A percentile compares a stretch with the other conserved stretches of the same genome.
Evolutionary conservation across 2,888 invertebrate genomes (phyloP).

Genomic region (Dolomedes plantarius): DNA sequence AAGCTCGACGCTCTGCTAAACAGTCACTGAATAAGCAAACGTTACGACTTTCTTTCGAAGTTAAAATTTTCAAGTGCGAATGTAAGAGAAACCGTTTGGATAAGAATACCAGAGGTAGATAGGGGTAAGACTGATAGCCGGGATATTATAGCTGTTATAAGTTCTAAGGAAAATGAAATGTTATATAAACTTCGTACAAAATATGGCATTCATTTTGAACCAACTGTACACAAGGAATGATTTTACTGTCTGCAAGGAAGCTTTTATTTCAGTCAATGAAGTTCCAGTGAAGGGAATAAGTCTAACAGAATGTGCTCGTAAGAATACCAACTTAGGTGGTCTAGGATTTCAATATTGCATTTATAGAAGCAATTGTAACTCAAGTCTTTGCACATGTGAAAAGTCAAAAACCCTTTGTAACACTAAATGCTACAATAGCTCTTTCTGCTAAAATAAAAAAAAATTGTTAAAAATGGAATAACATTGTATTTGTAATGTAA

Average conservation of each 20-base stretch:
- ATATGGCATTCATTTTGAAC: conserved; percentile 10
- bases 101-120: conserved; percentile 10
- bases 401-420: conserved; percentile 15
- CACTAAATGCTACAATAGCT: conserved; percentile 4
- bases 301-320: conserved; percentile 17
- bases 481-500: neutral
- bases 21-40: conserved; percentile 6
- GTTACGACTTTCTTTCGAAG: neutral
- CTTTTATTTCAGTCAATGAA: conserved; percentile 11
- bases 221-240: neutral
- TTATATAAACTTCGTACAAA: conserved; percentile 6
- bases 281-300: conserved; percentile 3
- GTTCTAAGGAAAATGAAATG: conserved; percentile 15
- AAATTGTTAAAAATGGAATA: neutral
- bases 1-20: neutral
- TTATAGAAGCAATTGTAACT: conserved; percentile 21
- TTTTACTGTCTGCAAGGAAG: conserved; percentile 1
- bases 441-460: conserved; percentile 14
- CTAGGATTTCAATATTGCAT: conserved; percentile 9
- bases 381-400: conserved; percentile 12
- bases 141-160: conserved; percentile 4
- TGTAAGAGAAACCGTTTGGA: conserved; percentile 10
- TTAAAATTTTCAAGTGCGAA: neutral
- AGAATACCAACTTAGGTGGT: conserved; percentile 17
- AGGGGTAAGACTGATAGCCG: neutral